Percentiles rank a stretch among this genome's conserved stretches.
These are phyloP conservation scores for Elmis aenea DNA, from an alignment of 2,888 invertebrate genomes.

Conservation along the genomic window DNA sequence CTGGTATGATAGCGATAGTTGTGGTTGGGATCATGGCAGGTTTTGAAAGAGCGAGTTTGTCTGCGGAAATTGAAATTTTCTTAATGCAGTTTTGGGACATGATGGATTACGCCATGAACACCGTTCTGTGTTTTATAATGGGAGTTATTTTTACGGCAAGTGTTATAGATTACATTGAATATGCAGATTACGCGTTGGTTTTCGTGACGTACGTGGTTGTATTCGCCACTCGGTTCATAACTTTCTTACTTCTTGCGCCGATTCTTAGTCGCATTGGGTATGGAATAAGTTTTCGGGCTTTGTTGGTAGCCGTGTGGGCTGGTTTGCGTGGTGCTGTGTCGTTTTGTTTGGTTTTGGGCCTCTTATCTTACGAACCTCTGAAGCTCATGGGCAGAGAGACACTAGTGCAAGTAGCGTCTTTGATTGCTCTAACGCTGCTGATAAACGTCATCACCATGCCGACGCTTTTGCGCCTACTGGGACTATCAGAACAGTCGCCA, in stretches of 20 bases:
- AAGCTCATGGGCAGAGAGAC: slow-evolving; percentile 1
- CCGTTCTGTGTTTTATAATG: slow-evolving; percentile 5
- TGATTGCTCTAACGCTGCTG: slow-evolving; percentile 11
- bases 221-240: slow-evolving; percentile 1
- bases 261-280: slow-evolving; percentile 14
- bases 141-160: slow-evolving; percentile 4
- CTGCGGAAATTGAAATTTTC: slow-evolving; percentile 7
- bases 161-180: background rate
- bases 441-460: slow-evolving; percentile 12
- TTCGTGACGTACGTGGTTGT: slow-evolving; percentile 9
- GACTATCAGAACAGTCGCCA: slow-evolving; percentile 35
- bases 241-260: slow-evolving; percentile 9
- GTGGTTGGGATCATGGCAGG: slow-evolving; percentile 10
- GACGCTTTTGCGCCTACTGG: slow-evolving; percentile 9
- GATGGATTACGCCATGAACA: slow-evolving; percentile 4
- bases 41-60: slow-evolving; percentile 11
- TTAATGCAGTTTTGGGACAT: slow-evolving; percentile 10
- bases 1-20: slow-evolving; percentile 8
- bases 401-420: slow-evolving; percentile 8
- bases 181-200: slow-evolving; percentile 5
- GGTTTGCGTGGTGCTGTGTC: slow-evolving; percentile 9
- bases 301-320: slow-evolving; percentile 12
- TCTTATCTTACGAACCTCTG: slow-evolving; percentile 1
- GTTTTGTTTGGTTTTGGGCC: slow-evolving; percentile 10
- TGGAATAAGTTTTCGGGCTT: slow-evolving; percentile 9